Conservation (phyloP, 1,140 invertebrate genomes). For the Heliconius melpomene region DNA sequence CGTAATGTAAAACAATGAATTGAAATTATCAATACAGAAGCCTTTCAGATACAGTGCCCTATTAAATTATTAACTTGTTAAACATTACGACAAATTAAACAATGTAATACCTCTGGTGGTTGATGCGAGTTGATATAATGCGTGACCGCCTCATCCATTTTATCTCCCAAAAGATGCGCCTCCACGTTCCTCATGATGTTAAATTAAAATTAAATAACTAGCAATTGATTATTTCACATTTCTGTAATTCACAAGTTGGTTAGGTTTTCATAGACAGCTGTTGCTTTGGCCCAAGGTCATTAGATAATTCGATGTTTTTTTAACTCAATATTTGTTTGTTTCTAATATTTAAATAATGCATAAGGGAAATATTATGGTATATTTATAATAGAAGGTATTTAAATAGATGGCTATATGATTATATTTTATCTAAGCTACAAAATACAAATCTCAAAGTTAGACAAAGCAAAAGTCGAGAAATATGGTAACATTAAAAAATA, state of each 20-base stretch:
- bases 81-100: constrained; percentile 3
- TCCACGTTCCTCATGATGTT: constrained; percentile 61
- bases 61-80: neutral
- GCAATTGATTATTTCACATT: constrained; percentile 52
- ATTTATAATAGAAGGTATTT: neutral
- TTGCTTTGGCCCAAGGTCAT: constrained; percentile 44
- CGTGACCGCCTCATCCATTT: constrained; percentile 71
- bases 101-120: constrained; percentile 50
- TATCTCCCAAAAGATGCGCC: constrained; percentile 62
- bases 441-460: neutral
- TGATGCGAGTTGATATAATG: constrained; percentile 71
- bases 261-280: constrained; percentile 62
- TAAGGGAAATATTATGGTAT: neutral
- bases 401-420: neutral
- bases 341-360: neutral
- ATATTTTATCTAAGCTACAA: neutral
- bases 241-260: constrained; percentile 44
- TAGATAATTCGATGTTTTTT: constrained; percentile 12
- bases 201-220: constrained; percentile 32
- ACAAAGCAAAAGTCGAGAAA: neutral
- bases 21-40: neutral
- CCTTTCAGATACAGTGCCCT: neutral
- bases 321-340: neutral
- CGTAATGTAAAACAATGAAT: neutral
- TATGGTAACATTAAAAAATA: neutral